Evolutionary conservation across 2,888 invertebrate genomes (phyloP).

Genomic region (Eurytoma adleriae): DNA sequence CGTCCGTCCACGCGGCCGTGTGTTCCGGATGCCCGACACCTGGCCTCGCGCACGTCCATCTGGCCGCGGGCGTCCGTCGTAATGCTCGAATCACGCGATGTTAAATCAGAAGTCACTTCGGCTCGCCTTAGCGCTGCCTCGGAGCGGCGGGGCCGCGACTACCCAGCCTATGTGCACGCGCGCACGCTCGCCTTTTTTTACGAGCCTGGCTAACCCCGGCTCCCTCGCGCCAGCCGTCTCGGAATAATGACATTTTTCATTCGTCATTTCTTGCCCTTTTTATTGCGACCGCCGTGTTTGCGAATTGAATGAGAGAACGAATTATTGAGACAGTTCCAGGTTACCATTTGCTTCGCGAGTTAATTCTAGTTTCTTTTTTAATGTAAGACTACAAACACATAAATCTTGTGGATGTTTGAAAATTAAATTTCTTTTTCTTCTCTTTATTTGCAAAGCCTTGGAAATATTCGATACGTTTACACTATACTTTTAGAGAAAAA

Average conservation of each 20-base stretch:
- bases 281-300: not conserved
- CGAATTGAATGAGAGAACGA: not conserved
- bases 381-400: no score
- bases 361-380: no score
- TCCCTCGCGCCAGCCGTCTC: no score
- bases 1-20: slow-evolving; percentile 2
- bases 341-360: no score
- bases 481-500: no score
- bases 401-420: no score
- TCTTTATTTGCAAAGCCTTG: no score
- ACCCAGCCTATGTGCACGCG: no score
- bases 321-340: not conserved
- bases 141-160: not conserved
- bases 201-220: no score
- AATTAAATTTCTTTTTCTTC: no score
- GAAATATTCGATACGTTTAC: no score
- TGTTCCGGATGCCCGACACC: slow-evolving; percentile 32
- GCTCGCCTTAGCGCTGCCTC: slow-evolving; percentile 1
- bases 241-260: not conserved
- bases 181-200: not conserved
- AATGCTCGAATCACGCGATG: slow-evolving; percentile 62
- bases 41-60: slow-evolving; percentile 57
- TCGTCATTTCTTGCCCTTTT: slow-evolving; percentile 24
- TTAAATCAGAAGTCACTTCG: slow-evolving; percentile 62
- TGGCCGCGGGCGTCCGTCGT: slow-evolving; percentile 58